Evolutionary conservation across 2,113 vertebrate genomes (phyloP).

Genomic region (Ciconia stormi): DNA sequence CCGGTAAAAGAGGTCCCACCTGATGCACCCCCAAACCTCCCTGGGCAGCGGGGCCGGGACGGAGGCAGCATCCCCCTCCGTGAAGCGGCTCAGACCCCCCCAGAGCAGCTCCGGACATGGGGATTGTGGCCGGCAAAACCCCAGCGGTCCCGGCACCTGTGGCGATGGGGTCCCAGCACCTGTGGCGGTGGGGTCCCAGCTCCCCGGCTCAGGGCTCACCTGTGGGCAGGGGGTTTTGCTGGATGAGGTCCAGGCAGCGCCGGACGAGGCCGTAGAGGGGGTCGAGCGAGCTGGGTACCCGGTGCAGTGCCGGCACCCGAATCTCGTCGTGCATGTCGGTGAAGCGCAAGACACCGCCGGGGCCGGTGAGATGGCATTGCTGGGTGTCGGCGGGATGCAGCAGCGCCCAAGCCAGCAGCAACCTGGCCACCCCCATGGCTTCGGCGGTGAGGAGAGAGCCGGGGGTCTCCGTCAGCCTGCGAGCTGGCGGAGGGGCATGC

Average conservation of each 20-base stretch:
- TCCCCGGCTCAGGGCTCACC: conserved; percentile 49
- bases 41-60: accelerated
- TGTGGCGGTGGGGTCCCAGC: accelerated
- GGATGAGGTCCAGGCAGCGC: conserved; percentile 72
- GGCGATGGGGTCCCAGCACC: accelerated
- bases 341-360: conserved; percentile 32
- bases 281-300: conserved; percentile 55
- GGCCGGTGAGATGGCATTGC: conserved; percentile 13
- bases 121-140: accelerated
- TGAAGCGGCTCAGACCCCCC: background rate
- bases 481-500: background rate
- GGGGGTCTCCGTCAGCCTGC: background rate
- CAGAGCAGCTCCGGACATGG: accelerated
- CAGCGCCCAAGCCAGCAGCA: background rate
- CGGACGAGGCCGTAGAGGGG: conserved; percentile 70
- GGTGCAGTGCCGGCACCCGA: conserved; percentile 49
- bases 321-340: conserved; percentile 29
- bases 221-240: conserved; percentile 76
- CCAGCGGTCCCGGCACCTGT: accelerated
- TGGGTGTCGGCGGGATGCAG: background rate
- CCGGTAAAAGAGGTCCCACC: background rate
- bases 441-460: background rate
- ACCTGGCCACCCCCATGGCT: background rate
- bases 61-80: background rate
- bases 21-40: accelerated